Evolutionary conservation across 2,888 invertebrate species (phyloP), one percentile per base, ranked within the genome.

Genomic region (Pollenia angustigena): DNA sequence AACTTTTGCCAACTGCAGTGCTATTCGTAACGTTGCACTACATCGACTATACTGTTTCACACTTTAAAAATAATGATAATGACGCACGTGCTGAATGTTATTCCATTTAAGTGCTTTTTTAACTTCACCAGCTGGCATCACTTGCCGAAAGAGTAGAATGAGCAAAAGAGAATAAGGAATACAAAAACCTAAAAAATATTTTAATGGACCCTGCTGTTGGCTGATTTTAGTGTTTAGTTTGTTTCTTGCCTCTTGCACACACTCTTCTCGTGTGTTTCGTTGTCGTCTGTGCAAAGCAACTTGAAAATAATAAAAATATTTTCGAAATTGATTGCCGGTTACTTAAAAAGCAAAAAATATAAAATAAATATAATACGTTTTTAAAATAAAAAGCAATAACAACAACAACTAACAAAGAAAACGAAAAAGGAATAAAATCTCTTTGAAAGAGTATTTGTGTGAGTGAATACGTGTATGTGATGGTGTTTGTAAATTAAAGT

Each of bases 321-420:
- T 86, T 87, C 64, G 81, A 80, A 86, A 81, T 78, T 87, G 75
- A 84, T 81, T 84, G 84, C 85, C 86, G 86, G 86, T 87, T 87
- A 50, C 52, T 80, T 83, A 54, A 72, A 85, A 64, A 64, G 54
- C 32, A 52, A 52, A 52, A 71, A 71, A 78, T 52, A 62, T 32
- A 32, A 32, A 50, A 56, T 58, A 74, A 72, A 66, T 74, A 60
- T 71, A 76, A 62, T 60, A 62, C 50, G 69, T 76, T 56, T 42
- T 40, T 6, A 56, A 83, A 56, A 40, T 42, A 40, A 56, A 46
- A 9, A 76, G 48, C 48, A 56, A 40, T 50, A 56, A 46, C 4
- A 76, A 62, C 48, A 56, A 40, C 56, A 72, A 68, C 75, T 32
- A 4, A 56, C 23, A 9, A 58, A 23, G 11, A 79, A 60, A 40